phyloP scores from a whole-genome alignment of 1,140 invertebrate species.

The Lepidurus apus region DNA sequence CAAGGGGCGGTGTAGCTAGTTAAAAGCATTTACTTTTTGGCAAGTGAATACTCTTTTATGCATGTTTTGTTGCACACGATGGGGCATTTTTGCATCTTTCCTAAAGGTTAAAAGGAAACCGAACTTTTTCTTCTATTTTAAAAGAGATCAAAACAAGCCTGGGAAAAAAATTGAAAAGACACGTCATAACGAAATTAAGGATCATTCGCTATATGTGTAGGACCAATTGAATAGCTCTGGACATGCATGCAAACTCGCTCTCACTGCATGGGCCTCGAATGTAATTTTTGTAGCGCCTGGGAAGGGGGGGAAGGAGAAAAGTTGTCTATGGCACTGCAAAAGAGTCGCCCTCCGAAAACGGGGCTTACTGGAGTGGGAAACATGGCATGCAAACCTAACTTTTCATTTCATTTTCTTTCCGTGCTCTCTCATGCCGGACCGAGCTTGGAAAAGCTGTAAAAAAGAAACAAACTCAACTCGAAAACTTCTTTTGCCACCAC shows the following conservation, averaged over 20 bases:
- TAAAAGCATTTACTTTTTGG: no score
- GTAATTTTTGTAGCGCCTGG: neutral
- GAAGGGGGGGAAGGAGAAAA: neutral
- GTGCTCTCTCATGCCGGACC: neutral
- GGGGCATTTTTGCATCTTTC: no score
- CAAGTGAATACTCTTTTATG: no score
- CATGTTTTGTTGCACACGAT: no score
- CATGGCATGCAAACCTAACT: conserved; percentile 21
- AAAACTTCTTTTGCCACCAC: neutral
- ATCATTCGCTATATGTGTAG: conserved; percentile 18
- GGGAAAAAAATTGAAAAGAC: neutral
- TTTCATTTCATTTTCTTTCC: conserved; percentile 17
- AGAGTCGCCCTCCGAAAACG: conserved; percentile 10
- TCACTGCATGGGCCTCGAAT: neutral
- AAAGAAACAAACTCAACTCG: neutral
- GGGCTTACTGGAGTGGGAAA: conserved; percentile 9
- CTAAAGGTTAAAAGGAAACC: no score
- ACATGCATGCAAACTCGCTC: neutral
- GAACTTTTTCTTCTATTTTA: no score
- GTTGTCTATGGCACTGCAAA: neutral
- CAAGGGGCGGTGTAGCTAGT: no score
- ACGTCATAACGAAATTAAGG: conserved; percentile 5
- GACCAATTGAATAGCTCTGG: neutral
- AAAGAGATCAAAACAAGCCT: no score
- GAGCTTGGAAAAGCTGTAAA: neutral